phyloP scores from a whole-genome alignment of 2,888 invertebrate species.

The Dendrolimus houi region DNA sequence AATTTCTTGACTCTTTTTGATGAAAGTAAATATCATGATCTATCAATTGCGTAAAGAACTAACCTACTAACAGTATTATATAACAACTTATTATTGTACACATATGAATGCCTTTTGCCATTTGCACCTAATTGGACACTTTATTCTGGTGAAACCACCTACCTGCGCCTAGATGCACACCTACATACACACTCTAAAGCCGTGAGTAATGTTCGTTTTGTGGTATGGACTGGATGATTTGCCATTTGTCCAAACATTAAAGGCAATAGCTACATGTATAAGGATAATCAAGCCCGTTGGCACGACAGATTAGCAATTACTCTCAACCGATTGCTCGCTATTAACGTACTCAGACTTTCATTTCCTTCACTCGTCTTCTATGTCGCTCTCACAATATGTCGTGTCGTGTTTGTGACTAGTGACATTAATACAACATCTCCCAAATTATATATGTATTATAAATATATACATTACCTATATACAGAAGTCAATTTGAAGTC shows the following conservation, averaged over 20 bases:
- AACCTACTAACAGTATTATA: no score
- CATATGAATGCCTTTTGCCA: not conserved
- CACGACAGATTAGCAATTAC: constrained; percentile 53
- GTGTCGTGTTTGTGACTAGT: no score
- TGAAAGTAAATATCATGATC: no score
- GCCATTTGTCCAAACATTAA: constrained; percentile 3
- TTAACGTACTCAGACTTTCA: constrained; percentile 46
- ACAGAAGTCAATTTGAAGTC: no score
- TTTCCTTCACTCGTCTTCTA: constrained; percentile 42
- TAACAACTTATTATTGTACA: no score
- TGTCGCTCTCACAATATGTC: not conserved
- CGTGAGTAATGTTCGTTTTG: not conserved
- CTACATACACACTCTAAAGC: not conserved
- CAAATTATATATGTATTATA: no score
- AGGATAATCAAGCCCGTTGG: constrained; percentile 30
- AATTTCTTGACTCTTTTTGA: no score
- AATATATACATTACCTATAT: no score
- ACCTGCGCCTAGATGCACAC: no score
- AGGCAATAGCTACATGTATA: constrained; percentile 16
- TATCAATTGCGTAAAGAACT: no score
- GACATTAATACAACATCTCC: constrained; percentile 2
- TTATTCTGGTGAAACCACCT: not conserved
- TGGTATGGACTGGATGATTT: not conserved
- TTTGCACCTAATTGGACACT: not conserved
- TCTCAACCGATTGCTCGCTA: constrained; percentile 49